Evolutionary conservation across 2,113 vertebrate species (phyloP).

Genomic region (Chauna torquata): DNA sequence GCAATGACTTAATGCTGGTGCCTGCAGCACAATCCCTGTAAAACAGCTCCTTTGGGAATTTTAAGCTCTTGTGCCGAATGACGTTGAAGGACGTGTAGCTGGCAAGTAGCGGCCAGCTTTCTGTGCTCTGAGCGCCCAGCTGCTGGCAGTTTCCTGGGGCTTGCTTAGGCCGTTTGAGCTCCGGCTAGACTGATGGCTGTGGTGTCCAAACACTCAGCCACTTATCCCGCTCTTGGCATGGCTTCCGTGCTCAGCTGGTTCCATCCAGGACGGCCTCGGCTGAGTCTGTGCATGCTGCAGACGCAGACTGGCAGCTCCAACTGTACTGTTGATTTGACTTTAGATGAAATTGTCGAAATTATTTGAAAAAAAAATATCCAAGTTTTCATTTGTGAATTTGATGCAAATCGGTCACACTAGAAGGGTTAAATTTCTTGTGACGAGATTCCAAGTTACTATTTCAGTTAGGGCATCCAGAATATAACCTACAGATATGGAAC

Average conservation of each 20-base stretch:
- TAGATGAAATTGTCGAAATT: not conserved
- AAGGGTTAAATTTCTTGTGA: not conserved
- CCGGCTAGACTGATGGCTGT: not conserved
- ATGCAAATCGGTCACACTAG: fast-evolving
- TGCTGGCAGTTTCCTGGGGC: not conserved
- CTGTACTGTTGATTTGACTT: not conserved
- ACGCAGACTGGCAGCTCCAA: not conserved
- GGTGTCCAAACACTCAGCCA: not conserved
- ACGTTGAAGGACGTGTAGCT: fast-evolving
- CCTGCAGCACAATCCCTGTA: not conserved
- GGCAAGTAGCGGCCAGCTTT: not conserved
- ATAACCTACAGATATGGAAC: not conserved
- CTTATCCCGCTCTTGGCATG: not conserved
- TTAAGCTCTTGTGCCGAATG: not conserved
- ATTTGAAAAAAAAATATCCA: not conserved
- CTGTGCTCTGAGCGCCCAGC: not conserved
- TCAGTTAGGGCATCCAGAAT: not conserved
- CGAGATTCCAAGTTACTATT: not conserved
- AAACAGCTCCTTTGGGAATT: not conserved
- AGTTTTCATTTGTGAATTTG: not conserved
- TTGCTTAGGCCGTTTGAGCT: not conserved
- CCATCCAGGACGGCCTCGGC: not conserved
- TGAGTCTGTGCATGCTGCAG: not conserved
- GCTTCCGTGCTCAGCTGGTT: not conserved
- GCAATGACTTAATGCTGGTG: not conserved